phyloP scores from a whole-genome alignment of 2,113 vertebrate species.

The Talpa occidentalis region DNA sequence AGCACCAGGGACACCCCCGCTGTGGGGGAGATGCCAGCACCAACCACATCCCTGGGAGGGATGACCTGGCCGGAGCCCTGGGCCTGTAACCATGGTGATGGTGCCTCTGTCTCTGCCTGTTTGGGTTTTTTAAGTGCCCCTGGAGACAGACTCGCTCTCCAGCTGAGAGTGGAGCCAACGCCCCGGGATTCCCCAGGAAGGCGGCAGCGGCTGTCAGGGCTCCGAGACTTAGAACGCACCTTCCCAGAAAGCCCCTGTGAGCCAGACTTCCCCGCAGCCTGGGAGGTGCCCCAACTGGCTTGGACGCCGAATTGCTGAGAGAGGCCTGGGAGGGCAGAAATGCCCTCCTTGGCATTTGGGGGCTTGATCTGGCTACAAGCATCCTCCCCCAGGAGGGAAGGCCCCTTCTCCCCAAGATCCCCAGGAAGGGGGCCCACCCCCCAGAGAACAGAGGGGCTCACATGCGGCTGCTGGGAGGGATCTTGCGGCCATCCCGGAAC shows the following conservation, averaged over 20 bases:
- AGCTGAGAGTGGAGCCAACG: background rate
- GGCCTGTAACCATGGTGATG: background rate
- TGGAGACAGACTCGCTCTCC: background rate
- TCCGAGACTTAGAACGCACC: fast-evolving
- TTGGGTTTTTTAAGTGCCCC: background rate
- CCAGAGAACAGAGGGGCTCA: conserved; percentile 82
- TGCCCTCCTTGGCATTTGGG: background rate
- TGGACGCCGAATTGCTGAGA: background rate
- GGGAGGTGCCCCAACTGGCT: background rate
- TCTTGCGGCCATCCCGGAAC: conserved; percentile 97
- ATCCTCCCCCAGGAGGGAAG: background rate
- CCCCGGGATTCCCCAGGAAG: background rate
- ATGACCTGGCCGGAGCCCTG: background rate
- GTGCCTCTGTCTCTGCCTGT: background rate
- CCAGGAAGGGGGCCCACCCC: too few species aligned
- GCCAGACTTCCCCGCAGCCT: background rate
- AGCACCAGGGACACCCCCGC: background rate
- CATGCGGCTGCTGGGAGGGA: conserved; percentile 97
- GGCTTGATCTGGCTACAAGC: background rate
- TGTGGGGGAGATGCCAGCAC: background rate
- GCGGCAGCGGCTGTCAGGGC: fast-evolving
- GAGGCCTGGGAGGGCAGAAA: too few species aligned
- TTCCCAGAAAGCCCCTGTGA: background rate
- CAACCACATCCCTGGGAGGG: background rate
- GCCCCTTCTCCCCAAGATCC: background rate